phyloP scores from a whole-genome alignment of 2,888 invertebrate species.

The Acronicta leporina region DNA sequence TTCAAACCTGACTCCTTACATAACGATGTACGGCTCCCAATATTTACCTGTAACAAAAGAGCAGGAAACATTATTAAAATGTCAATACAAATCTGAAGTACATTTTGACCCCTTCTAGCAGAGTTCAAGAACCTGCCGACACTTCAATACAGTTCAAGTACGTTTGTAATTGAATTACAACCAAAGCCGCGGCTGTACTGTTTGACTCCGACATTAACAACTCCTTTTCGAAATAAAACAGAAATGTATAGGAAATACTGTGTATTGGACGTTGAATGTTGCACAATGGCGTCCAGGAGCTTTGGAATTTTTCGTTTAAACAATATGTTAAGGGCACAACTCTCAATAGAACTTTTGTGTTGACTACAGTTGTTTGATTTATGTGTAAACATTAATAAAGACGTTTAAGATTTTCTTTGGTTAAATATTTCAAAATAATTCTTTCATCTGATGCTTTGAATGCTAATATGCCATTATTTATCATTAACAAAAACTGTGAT shows the following conservation, averaged over 20 bases:
- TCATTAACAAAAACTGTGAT: too few relatives aligned
- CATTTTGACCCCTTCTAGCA: conserved; percentile 54
- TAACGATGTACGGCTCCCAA: conserved; percentile 28
- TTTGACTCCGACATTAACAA: conserved; percentile 64
- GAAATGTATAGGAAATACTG: conserved; percentile 66
- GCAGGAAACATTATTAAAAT: conserved; percentile 55
- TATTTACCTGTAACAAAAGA: conserved; percentile 71
- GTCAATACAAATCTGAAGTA: conserved; percentile 57
- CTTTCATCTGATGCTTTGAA: conserved; percentile 3
- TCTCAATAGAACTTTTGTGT: conserved; percentile 58
- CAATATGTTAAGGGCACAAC: conserved; percentile 60
- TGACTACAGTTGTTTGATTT: conserved; percentile 43
- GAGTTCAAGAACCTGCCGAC: conserved; percentile 62
- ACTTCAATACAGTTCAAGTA: conserved; percentile 52
- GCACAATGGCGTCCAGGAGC: conserved; percentile 62
- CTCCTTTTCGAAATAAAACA: conserved; percentile 61
- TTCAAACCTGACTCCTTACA: conserved; percentile 46
- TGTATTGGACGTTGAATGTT: conserved; percentile 57
- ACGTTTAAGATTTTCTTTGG: conserved; percentile 27
- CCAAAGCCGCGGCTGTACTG: conserved; percentile 64
- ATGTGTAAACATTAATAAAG: conserved; percentile 34
- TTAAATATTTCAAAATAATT: conserved; percentile 15
- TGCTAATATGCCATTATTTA: background rate
- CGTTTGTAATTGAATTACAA: conserved; percentile 59
- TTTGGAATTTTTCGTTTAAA: conserved; percentile 74